Evolutionary conservation across 1,140 invertebrate species (phyloP).

Genomic region (Lepidostoma basale): DNA sequence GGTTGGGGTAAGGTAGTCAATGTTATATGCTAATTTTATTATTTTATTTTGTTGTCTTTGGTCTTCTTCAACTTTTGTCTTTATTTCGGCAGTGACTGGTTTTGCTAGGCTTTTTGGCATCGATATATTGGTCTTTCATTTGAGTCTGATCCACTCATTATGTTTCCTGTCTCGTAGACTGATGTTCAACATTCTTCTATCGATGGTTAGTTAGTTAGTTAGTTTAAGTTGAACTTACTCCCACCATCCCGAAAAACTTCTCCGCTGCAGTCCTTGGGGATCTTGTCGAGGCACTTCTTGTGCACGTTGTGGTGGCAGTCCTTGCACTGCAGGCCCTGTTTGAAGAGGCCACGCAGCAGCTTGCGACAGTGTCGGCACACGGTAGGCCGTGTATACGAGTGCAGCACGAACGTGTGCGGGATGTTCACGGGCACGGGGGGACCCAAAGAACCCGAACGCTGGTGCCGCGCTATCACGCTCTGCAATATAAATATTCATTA

Average conservation of each 20-base stretch:
- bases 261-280: slow-evolving; percentile 95
- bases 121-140: no score
- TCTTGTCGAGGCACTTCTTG: slow-evolving; percentile 93
- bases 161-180: no score
- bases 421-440: slow-evolving; percentile 72
- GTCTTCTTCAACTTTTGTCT: no score
- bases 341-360: slow-evolving; percentile 92
- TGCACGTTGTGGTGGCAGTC: slow-evolving; percentile 99
- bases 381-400: slow-evolving; percentile 94
- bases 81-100: no score
- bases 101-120: no score
- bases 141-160: no score
- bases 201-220: no score
- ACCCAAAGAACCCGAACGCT: slow-evolving; percentile 79
- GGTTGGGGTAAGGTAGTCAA: no score
- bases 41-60: no score
- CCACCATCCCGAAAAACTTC: slow-evolving; percentile 68
- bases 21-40: no score
- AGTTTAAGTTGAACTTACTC: slow-evolving; percentile 51
- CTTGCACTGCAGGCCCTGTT: slow-evolving; percentile 96
- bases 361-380: slow-evolving; percentile 96
- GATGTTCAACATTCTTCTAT: no score
- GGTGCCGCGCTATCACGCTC: slow-evolving; percentile 50
- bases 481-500: no score
- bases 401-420: slow-evolving; percentile 89